Conservation (phyloP, 2,113 vertebrate genomes). For the Microcebus ravelobensis region DNA sequence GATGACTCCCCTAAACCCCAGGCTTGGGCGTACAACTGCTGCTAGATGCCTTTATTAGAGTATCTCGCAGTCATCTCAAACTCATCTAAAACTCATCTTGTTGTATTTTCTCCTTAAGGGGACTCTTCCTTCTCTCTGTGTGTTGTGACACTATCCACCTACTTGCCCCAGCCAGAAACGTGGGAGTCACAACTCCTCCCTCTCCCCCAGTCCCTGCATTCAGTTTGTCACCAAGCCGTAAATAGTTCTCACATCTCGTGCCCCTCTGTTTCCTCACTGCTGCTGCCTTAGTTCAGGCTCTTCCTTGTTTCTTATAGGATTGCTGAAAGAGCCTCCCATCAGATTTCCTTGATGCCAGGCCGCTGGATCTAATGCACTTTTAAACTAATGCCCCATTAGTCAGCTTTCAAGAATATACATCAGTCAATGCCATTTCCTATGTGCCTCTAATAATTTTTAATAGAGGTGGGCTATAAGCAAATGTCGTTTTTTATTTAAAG, state of each 20-base stretch:
- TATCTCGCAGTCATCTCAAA: not conserved
- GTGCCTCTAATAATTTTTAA: not conserved
- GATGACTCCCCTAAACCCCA: not conserved
- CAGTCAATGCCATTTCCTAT: not conserved
- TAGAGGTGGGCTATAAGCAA: not conserved
- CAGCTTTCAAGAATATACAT: not conserved
- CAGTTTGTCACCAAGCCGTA: not conserved
- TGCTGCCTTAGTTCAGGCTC: not conserved
- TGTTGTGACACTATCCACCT: not conserved
- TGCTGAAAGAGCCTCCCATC: not conserved
- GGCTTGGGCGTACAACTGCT: not conserved
- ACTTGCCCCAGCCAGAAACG: not conserved
- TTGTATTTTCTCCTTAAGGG: not conserved
- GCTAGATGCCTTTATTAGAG: not conserved
- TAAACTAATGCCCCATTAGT: not conserved
- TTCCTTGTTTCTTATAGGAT: not conserved
- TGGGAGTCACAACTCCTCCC: not conserved
- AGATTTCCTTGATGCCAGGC: not conserved
- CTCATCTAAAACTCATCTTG: not conserved
- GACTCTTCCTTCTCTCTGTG: not conserved
- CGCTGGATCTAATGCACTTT: not conserved
- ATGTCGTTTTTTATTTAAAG: slow-evolving; percentile 1
- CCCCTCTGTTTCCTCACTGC: not conserved
- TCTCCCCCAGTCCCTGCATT: not conserved
- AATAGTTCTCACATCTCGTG: not conserved